Percentiles rank a stretch among this genome's conserved stretches.
Evolutionary conservation across 2,113 vertebrate species (phyloP).

Genomic region (Spermophilus dauricus): DNA sequence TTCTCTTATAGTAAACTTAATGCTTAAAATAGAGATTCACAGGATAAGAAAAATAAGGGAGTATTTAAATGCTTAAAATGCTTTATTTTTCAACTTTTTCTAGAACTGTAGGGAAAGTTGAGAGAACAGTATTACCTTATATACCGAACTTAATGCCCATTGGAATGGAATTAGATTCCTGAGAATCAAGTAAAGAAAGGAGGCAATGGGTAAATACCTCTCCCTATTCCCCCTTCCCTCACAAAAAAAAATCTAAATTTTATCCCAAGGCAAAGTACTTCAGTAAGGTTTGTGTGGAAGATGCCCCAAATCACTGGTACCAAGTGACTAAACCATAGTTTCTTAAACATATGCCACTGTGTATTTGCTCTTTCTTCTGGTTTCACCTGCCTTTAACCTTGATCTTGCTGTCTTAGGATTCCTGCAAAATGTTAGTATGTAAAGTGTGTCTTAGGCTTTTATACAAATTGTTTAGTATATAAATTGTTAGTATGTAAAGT

Average conservation of each 20-base stretch:
- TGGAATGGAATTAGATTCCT: background rate
- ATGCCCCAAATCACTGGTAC: background rate
- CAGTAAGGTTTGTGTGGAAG: background rate
- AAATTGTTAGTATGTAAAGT: background rate
- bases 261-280: background rate
- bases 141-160: background rate
- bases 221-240: background rate
- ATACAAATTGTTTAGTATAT: too few species aligned
- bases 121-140: too few species aligned
- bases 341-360: background rate
- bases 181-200: background rate
- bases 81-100: background rate
- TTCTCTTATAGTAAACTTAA: background rate
- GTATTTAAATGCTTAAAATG: background rate
- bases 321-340: background rate
- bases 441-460: background rate
- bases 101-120: background rate
- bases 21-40: background rate
- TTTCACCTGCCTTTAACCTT: background rate
- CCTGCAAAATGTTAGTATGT: background rate
- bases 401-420: background rate
- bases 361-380: background rate
- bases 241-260: background rate
- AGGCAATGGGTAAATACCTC: background rate
- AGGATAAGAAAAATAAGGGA: background rate